These are phyloP conservation scores for Coracias cyanogaster DNA, from an alignment of 2,797 vertebrate genomes.

Conservation along the genomic window DNA sequence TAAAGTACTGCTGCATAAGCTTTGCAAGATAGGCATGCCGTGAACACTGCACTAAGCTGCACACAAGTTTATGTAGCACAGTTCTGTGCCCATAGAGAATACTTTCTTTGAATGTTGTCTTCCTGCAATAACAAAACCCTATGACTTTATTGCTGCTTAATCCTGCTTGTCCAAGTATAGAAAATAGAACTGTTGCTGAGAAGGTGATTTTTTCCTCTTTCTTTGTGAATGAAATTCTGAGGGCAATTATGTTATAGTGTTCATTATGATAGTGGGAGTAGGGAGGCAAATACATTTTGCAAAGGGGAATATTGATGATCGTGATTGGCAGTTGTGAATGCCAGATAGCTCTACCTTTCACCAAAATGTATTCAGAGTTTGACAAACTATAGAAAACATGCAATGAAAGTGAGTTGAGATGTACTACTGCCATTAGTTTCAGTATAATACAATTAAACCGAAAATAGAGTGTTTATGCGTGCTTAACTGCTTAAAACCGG, in stretches of 20 bases:
- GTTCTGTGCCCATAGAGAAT: not conserved
- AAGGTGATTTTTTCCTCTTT: not conserved
- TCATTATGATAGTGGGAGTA: not conserved
- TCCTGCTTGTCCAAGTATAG: not conserved
- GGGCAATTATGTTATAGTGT: not conserved
- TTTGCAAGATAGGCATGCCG: not conserved
- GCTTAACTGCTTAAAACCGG: not conserved
- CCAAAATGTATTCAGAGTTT: not conserved
- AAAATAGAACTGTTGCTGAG: not conserved
- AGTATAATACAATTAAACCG: conserved; percentile 37
- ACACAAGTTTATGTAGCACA: not conserved
- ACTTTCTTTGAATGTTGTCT: no score
- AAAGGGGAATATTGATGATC: not conserved
- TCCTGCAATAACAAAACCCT: not conserved
- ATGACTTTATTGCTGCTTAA: not conserved
- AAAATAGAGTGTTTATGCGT: not conserved
- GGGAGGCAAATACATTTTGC: not conserved
- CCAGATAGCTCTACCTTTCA: not conserved
- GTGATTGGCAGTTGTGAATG: not conserved
- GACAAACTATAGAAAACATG: not conserved
- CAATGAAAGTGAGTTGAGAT: not conserved
- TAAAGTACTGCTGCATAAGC: not conserved
- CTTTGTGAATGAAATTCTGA: not conserved
- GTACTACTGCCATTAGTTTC: not conserved
- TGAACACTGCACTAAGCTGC: not conserved